A percentile compares a stretch with the other conserved stretches of the same genome.
Conservation (phyloP, 2,113 vertebrate species). For the Desmodus rotundus region DNA sequence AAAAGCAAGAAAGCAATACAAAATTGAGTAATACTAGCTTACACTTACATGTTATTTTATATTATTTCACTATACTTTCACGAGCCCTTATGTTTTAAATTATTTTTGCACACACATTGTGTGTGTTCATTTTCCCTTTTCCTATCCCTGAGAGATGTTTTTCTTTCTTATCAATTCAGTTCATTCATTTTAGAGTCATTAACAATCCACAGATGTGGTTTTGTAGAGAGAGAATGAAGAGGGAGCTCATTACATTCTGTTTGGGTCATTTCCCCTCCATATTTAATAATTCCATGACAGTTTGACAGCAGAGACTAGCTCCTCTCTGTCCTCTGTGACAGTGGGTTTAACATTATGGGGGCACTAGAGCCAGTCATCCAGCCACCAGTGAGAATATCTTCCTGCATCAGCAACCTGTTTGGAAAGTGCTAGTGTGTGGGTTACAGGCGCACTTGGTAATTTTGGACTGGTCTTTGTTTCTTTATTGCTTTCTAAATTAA, state of each 20-base stretch:
- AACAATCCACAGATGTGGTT: slow-evolving; percentile 56
- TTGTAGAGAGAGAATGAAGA: slow-evolving; percentile 50
- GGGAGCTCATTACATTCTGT: slow-evolving; percentile 58
- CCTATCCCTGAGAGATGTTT: slow-evolving; percentile 3
- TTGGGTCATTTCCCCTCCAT: slow-evolving; percentile 57
- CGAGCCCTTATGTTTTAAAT: slow-evolving; percentile 51
- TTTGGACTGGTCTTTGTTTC: slow-evolving; percentile 46
- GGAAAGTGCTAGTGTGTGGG: slow-evolving; percentile 40
- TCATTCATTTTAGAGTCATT: slow-evolving; percentile 52
- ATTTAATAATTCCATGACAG: slow-evolving; percentile 33
- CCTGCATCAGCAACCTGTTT: slow-evolving; percentile 60
- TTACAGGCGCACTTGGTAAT: slow-evolving; percentile 44
- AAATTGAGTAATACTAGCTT: slow-evolving; percentile 3
- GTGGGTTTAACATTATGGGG: slow-evolving; percentile 10
- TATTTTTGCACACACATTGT: slow-evolving; percentile 29
- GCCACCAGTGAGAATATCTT: slow-evolving; percentile 37
- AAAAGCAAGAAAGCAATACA: background rate
- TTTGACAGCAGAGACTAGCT: slow-evolving; percentile 52
- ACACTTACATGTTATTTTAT: background rate
- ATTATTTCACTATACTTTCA: background rate
- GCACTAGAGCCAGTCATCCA: slow-evolving; percentile 26
- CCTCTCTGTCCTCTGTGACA: slow-evolving; percentile 43
- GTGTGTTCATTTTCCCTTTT: slow-evolving; percentile 32
- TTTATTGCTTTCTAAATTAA: slow-evolving; percentile 18
- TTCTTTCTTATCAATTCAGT: slow-evolving; percentile 50